Evolutionary conservation across 1,140 invertebrate species (phyloP), one percentile per base, ranked within the genome.

Genomic region (Caenorhabditis brenneri): DNA sequence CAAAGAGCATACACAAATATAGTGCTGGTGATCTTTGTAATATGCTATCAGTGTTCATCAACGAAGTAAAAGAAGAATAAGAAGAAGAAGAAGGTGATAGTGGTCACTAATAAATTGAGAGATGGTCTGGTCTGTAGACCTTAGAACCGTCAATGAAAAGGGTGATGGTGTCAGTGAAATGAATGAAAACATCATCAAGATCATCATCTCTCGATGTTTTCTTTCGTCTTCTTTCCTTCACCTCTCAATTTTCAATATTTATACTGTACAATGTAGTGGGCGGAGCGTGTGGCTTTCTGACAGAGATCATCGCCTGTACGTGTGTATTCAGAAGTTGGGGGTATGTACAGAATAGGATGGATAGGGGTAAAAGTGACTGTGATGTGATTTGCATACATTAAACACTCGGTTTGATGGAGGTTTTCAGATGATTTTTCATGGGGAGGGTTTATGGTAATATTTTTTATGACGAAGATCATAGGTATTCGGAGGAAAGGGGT

Each of bases 121-220:
- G 65, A 74, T 42, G 36, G 65, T 39, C 36, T 74, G 10, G n/a
- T 74, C 65, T 74, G 16, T 74, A 74, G 33, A 74, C 65, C 29
- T 42, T 74, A 46, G 65, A 74, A 46, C 16, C 65, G 65, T 74
- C 65, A 36, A 42, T 19, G 65, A 74, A 74, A 74, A 46, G n/a
- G 27, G 36, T 74, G 65, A 42, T 46, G 36, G 36, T 74, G 65
- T 74, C 65, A 24, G 65, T 39, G 65, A 74, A 74, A 74, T 42
- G 65, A 74, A 42, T 42, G 65, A 74, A 74, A 74, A 31, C 65
- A 74, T 74, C 65, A 46, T 74, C 33, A 74, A 74, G 65, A 74
- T 27, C 65, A 65, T 36, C 33, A 46, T 65, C 58, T 65, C 33
- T 36, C 36, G 36, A 27, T 74, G 65, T 74, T 74, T 74, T 74